Evolutionary conservation across 2,888 invertebrate genomes (phyloP).

Genomic region (Drosophila koepferae): DNA sequence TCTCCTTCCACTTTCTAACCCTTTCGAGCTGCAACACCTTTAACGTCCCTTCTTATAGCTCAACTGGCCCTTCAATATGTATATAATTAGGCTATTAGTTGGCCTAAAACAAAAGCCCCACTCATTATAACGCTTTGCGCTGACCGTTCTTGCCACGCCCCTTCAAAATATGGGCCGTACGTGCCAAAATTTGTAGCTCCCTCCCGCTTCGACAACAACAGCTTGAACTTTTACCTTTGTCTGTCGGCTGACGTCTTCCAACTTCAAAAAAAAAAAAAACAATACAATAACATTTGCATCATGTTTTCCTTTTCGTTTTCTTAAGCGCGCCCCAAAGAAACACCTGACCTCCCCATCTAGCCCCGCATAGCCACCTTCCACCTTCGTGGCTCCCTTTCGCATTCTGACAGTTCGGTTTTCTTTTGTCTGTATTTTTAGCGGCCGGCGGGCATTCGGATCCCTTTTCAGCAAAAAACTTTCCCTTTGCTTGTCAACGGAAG

Average conservation of each 20-base stretch:
- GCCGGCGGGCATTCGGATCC: conserved; percentile 61
- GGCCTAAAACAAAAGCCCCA: conserved; percentile 35
- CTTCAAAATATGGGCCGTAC: conserved; percentile 1
- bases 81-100: conserved; percentile 45
- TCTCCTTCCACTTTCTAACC: no score
- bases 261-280: conserved; percentile 63
- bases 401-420: conserved; percentile 27
- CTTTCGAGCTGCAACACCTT: background rate
- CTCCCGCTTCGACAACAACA: conserved; percentile 18
- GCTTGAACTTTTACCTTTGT: conserved; percentile 58
- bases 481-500: conserved; percentile 65
- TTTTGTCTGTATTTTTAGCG: conserved; percentile 57
- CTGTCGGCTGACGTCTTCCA: conserved; percentile 35
- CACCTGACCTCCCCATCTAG: conserved; percentile 29
- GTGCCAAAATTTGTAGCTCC: background rate
- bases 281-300: conserved; percentile 62
- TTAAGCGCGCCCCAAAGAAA: conserved; percentile 13
- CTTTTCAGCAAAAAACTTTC: conserved; percentile 54
- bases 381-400: background rate
- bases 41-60: background rate
- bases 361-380: background rate
- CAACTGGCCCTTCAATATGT: conserved; percentile 22
- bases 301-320: conserved; percentile 44
- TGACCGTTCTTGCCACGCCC: conserved; percentile 40
- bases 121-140: conserved; percentile 64